Conservation (phyloP, 2,797 vertebrate genomes). For the Mormyrops attenuatus region DNA sequence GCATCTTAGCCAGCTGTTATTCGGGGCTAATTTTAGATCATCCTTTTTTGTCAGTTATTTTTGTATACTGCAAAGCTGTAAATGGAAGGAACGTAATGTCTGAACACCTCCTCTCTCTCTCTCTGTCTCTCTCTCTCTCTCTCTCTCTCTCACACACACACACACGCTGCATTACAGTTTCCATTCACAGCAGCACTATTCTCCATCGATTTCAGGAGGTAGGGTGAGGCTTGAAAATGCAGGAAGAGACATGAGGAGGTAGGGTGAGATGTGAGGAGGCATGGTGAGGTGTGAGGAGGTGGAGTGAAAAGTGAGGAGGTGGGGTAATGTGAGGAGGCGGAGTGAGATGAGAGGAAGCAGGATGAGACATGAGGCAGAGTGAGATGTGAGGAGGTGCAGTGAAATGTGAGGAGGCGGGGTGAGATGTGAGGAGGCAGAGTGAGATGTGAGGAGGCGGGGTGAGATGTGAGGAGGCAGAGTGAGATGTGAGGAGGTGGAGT, state of each 20-base stretch:
- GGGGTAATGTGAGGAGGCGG: neutral
- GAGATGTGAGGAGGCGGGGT: no score
- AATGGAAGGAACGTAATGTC: neutral
- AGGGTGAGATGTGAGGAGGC: neutral
- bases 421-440: neutral
- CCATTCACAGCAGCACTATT: neutral
- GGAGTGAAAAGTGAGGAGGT: neutral
- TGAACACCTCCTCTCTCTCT: neutral
- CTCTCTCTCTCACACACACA: neutral
- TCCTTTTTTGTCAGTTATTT: neutral
- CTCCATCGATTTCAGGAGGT: neutral
- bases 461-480: no score
- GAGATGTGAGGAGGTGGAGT: neutral
- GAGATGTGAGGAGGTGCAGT: no score
- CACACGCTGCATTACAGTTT: constrained; percentile 1
- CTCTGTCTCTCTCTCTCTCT: no score
- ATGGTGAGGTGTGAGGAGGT: neutral
- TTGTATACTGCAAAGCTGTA: neutral
- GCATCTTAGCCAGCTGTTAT: neutral
- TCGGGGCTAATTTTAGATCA: neutral
- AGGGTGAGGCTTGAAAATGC: neutral
- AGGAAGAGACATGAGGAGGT: neutral
- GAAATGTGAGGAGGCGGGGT: no score
- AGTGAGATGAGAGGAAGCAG: neutral
- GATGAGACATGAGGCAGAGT: no score